These are phyloP conservation scores for Scaptomyza montana DNA, from an alignment of 1,140 invertebrate genomes.

Conservation along the genomic window DNA sequence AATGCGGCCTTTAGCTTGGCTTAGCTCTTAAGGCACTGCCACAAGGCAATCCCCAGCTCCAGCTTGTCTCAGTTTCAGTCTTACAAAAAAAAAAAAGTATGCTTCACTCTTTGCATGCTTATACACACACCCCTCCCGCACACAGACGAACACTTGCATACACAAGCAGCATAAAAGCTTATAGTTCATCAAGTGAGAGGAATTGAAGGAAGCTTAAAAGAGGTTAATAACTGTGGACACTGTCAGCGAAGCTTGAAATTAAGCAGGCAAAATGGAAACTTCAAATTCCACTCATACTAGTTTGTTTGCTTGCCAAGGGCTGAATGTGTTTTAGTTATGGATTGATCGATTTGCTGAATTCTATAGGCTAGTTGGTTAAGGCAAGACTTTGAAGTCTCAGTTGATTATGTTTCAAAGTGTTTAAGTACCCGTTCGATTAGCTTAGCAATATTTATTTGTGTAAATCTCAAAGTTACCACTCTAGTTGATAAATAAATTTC, in stretches of 20 bases:
- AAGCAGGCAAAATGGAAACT: constrained; percentile 25
- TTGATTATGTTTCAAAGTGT: neutral
- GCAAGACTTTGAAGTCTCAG: neutral
- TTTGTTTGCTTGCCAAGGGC: constrained; percentile 5
- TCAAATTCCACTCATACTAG: constrained; percentile 5
- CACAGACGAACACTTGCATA: constrained; percentile 29
- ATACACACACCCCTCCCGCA: constrained; percentile 4
- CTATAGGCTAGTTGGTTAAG: neutral
- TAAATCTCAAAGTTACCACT: too few relatives aligned
- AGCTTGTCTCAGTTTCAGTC: neutral
- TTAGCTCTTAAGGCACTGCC: constrained; percentile 16
- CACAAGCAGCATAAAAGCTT: constrained; percentile 52
- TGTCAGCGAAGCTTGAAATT: constrained; percentile 25
- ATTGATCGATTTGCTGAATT: neutral
- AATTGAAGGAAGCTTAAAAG: constrained; percentile 23
- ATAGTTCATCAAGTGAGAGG: constrained; percentile 40
- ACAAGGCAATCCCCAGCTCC: neutral
- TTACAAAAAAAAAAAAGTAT: constrained; percentile 34
- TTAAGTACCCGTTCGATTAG: neutral
- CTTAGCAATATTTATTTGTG: too few relatives aligned
- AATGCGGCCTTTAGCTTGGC: constrained; percentile 32
- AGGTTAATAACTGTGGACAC: constrained; percentile 62
- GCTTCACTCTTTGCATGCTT: constrained; percentile 26
- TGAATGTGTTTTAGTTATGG: neutral
- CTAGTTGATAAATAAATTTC: too few relatives aligned